These are phyloP conservation scores for Himantopus leucocephalus DNA, from an alignment of 2,113 vertebrate species.

Conservation along the genomic window DNA sequence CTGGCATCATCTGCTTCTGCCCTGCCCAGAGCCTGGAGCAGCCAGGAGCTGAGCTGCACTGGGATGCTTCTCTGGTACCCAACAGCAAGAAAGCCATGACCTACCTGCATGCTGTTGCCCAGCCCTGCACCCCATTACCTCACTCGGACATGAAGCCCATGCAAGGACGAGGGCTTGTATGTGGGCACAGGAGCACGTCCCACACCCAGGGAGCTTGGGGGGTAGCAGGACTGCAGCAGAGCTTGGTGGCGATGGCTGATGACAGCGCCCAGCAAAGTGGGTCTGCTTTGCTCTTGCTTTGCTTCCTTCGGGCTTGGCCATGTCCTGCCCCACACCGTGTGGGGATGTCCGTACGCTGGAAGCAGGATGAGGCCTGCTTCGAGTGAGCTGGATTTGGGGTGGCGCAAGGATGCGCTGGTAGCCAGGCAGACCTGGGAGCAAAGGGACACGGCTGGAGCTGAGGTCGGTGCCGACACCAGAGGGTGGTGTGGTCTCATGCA, in stretches of 20 bases:
- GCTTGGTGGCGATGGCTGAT: not conserved
- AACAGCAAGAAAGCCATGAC: not conserved
- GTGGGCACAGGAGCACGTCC: not conserved
- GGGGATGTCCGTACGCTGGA: not conserved
- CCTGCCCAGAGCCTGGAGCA: not conserved
- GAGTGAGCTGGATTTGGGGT: not conserved
- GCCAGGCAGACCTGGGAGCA: not conserved
- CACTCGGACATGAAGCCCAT: fast-evolving
- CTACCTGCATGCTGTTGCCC: not conserved
- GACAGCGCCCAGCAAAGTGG: not conserved
- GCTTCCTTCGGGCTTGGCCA: not conserved
- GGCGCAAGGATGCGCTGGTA: not conserved
- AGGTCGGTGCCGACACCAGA: not conserved
- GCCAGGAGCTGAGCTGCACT: not conserved
- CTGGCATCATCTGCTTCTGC: not conserved
- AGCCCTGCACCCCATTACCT: not conserved
- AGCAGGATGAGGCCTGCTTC: not conserved
- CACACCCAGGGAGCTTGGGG: fast-evolving
- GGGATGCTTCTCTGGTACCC: not conserved
- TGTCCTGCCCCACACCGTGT: not conserved
- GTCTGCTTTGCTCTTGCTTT: not conserved
- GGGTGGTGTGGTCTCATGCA: not conserved
- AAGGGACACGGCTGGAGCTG: not conserved
- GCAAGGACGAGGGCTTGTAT: fast-evolving
- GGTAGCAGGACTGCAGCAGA: not conserved